Evolutionary conservation across 2,888 invertebrate genomes (phyloP).

Genomic region (Plebejus anna): DNA sequence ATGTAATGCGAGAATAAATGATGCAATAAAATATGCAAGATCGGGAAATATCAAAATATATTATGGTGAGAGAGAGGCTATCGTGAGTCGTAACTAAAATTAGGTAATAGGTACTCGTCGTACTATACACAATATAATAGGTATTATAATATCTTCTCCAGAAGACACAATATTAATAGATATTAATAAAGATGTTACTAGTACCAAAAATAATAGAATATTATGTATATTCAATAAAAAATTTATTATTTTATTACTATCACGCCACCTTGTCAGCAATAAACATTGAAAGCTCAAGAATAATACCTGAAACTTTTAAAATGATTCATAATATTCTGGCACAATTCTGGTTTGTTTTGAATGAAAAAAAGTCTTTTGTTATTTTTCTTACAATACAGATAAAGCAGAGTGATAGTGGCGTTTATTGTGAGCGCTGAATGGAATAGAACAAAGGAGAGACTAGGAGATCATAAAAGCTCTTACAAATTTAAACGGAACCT

Average conservation of each 20-base stretch:
- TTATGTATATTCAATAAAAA: too few relatives aligned
- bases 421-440: slow-evolving; percentile 26
- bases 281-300: neutral
- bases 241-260: neutral
- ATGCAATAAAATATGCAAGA: neutral
- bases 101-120: too few relatives aligned
- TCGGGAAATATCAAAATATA: too few relatives aligned
- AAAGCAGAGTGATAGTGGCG: slow-evolving; percentile 26
- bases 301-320: slow-evolving; percentile 19
- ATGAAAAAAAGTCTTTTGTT: slow-evolving; percentile 25
- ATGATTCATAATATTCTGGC: slow-evolving; percentile 13
- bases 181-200: too few relatives aligned
- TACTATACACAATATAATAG: too few relatives aligned
- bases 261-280: neutral
- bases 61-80: too few relatives aligned
- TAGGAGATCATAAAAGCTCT: slow-evolving; percentile 25
- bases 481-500: slow-evolving; percentile 24
- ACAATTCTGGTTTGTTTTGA: slow-evolving; percentile 12
- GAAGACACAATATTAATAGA: too few relatives aligned
- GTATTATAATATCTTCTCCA: too few relatives aligned
- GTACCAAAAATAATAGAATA: too few relatives aligned
- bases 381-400: slow-evolving; percentile 28
- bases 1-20: neutral
- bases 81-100: too few relatives aligned
- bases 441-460: slow-evolving; percentile 27